Base-by-base conservation (phyloP, 2,797 vertebrate genomes). In the Lacerta viridis region DNA sequence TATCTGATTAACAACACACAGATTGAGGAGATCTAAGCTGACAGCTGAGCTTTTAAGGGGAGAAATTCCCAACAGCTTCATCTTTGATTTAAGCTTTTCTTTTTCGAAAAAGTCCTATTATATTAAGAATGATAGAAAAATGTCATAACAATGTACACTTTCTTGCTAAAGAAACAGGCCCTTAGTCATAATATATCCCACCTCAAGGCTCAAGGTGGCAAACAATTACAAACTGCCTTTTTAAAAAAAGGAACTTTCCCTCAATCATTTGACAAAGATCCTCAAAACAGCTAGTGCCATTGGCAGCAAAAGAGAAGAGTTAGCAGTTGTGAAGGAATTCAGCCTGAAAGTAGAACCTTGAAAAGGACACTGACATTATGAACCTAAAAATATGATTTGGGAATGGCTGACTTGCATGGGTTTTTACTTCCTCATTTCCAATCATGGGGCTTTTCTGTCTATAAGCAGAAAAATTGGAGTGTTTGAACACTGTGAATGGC, bases 1-100 rank as follows among this genome's bases (percentile, higher is more conserved):
- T 90, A 99, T 98, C 95, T 98, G 98, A 94, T 99, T 98, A 92
- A 98, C 98, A 81, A 99, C 97, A 91, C 98, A 98, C 0, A 99
- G 90, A 41, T 98, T 98, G 85, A 99, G 94, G 78, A 99, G 97
- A 93, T 99, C 99, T 96, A 98, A 97, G 93, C 98, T 99, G 46
- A 94, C 96, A 36, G 94, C 84, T 41, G 96, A 94, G 29, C 88
- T 93, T 91, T 86, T 93, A 88, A 84, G 93, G 72, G 97, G 94
- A 18, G 81, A 93, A 89, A 93, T 89, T 80, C 87, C 93, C 83
- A 97, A 74, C 80, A 96, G 91, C 81, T 96, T 96, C 92, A 95
- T 95, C 94, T 97, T 97, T 88, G 97, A 96, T 86, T 96, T 96
- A 89, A 97, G 94, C 80, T 94, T 97, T 92, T 96, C 96, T 93